Percentiles rank a stretch among this genome's conserved stretches.
These are phyloP conservation scores for Pristionchus exspectatus DNA, from an alignment of 2,888 invertebrate genomes.

Conservation along the genomic window DNA sequence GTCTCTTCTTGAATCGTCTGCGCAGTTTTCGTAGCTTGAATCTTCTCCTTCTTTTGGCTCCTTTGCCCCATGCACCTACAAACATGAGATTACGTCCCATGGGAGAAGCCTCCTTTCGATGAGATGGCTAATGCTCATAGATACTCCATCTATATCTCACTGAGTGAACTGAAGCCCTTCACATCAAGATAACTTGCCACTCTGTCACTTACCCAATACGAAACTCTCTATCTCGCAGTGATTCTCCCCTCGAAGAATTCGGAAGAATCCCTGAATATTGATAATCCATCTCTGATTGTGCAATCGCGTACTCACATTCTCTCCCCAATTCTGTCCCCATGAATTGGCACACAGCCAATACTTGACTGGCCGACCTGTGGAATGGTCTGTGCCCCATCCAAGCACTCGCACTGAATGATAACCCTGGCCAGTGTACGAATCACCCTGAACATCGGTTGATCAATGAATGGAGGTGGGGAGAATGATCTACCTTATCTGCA, in stretches of 20 bases:
- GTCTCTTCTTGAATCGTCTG: conserved; percentile 63
- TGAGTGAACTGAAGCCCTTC: background rate
- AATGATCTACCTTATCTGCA: conserved; percentile 60
- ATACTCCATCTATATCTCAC: conserved; percentile 7
- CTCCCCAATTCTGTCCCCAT: conserved; percentile 94
- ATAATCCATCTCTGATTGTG: background rate
- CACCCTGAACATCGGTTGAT: conserved; percentile 56
- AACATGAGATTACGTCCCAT: conserved; percentile 28
- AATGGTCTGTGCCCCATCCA: conserved; percentile 91
- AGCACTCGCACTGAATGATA: conserved; percentile 93
- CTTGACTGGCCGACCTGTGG: conserved; percentile 83
- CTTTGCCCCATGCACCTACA: conserved; percentile 75
- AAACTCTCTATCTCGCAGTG: conserved; percentile 93
- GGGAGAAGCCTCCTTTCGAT: background rate
- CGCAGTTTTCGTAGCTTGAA: conserved; percentile 74
- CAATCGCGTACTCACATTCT: conserved; percentile 80
- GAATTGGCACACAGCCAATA: conserved; percentile 95
- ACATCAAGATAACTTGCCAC: conserved; percentile 7
- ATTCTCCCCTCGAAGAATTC: conserved; percentile 88
- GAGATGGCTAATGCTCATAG: conserved; percentile 12
- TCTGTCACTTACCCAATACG: conserved; percentile 83
- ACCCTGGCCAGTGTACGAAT: conserved; percentile 78
- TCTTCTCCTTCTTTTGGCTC: conserved; percentile 69
- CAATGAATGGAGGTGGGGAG: background rate
- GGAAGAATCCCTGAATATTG: conserved; percentile 86